A percentile compares a stretch with the other conserved stretches of the same genome.
These are phyloP conservation scores for Dendronephthya gigantea DNA, from an alignment of 64 coral and sea anemone species.

Conservation along the genomic window DNA sequence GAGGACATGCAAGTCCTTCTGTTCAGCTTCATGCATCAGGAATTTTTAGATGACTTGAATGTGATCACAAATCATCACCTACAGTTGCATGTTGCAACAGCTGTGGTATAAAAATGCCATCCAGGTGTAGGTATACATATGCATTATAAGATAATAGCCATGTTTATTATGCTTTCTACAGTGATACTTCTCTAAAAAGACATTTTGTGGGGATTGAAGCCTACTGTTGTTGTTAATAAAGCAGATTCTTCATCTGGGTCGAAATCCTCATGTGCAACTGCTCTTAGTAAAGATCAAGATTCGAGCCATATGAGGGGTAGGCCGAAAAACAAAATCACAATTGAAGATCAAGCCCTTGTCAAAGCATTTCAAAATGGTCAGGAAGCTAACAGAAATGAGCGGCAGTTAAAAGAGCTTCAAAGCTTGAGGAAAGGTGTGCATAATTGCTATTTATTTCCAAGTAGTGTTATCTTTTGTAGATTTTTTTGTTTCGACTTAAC, in stretches of 20 bases:
- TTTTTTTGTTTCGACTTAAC: no score
- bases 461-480: neutral
- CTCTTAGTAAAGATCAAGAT: neutral
- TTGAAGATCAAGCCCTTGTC: slow-evolving; percentile 13
- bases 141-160: no score
- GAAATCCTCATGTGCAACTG: neutral
- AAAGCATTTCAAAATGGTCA: slow-evolving; percentile 14
- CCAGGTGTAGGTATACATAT: no score
- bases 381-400: slow-evolving; percentile 21
- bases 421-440: neutral
- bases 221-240: neutral
- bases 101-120: no score
- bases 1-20: no score
- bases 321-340: neutral
- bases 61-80: no score
- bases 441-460: no score
- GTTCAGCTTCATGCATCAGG: no score
- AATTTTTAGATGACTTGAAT: no score
- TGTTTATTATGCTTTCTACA: neutral
- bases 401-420: slow-evolving; percentile 10
- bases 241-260: slow-evolving; percentile 25
- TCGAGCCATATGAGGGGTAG: neutral
- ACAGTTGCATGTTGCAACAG: no score
- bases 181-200: slow-evolving; percentile 36
- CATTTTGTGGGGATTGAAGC: neutral